Conservation (phyloP, 2,113 vertebrate genomes). For the Dicaeum eximium region DNA sequence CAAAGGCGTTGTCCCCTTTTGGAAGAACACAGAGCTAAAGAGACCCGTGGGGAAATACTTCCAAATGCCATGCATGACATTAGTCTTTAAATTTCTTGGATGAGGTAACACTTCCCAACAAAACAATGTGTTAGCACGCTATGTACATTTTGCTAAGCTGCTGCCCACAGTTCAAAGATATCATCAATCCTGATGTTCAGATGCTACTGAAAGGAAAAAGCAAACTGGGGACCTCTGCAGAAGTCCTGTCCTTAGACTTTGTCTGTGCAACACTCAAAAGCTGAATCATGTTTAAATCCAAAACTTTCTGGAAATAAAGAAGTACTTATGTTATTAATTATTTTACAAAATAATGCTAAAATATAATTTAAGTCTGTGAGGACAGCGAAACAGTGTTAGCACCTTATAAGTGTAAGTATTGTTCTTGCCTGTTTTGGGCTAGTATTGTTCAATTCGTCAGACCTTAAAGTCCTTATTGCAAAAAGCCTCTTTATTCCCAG, state of each 20-base stretch:
- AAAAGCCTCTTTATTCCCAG: conserved; percentile 43
- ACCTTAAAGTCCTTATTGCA: background rate
- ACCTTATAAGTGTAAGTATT: background rate
- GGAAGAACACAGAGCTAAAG: background rate
- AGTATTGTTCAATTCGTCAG: background rate
- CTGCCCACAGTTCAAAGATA: background rate
- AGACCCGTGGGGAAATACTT: background rate
- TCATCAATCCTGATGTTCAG: background rate
- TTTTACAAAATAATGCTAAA: background rate
- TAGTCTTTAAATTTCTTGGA: background rate
- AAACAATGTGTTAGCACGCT: background rate
- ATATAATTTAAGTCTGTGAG: background rate
- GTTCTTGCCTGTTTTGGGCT: background rate
- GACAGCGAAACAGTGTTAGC: background rate
- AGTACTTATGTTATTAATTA: background rate
- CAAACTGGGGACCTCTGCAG: background rate
- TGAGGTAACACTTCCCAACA: background rate
- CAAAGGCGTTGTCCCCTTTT: background rate
- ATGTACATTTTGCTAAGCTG: background rate
- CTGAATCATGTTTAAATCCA: background rate
- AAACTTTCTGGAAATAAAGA: background rate
- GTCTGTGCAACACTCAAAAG: background rate
- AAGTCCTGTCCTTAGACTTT: background rate
- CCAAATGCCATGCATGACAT: background rate
- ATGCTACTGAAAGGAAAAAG: background rate